A percentile compares a stretch with the other conserved stretches of the same genome.
phyloP scores from a whole-genome alignment of 2,113 vertebrate genomes.

The Clarias macrocephalus region DNA sequence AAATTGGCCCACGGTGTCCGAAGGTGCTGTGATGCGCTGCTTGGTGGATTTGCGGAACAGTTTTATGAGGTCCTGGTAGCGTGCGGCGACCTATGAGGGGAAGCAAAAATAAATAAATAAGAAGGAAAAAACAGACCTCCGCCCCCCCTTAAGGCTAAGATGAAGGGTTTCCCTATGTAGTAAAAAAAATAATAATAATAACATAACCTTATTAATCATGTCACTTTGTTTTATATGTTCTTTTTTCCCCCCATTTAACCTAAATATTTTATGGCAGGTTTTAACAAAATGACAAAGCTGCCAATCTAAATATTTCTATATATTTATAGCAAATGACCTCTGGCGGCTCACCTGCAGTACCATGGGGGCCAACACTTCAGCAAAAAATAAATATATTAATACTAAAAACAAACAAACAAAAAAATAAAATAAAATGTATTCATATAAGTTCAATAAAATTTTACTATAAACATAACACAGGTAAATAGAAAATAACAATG shows the following conservation, averaged over 20 bases:
- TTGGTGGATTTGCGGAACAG: slow-evolving; percentile 81
- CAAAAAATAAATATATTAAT: not conserved
- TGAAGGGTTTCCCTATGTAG: no score
- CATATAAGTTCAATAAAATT: not conserved
- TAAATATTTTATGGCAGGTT: no score
- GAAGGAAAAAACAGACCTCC: not conserved
- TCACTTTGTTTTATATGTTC: no score
- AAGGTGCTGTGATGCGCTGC: slow-evolving; percentile 69
- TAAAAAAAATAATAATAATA: no score
- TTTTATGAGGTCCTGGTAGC: slow-evolving; percentile 84
- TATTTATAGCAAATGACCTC: no score
- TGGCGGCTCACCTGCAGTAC: no score
- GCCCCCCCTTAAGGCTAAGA: no score
- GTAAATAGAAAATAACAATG: not conserved
- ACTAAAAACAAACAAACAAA: not conserved
- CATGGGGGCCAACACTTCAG: not conserved
- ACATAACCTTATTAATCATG: no score
- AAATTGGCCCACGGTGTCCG: slow-evolving; percentile 69
- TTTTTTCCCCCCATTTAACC: no score
- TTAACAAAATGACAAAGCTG: no score
- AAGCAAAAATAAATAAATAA: not conserved
- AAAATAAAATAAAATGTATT: not conserved
- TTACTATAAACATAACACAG: not conserved
- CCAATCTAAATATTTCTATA: no score
- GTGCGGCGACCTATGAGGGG: slow-evolving; percentile 77